Base-by-base conservation (phyloP, 2,113 vertebrate genomes). In the Verasper variegatus region DNA sequence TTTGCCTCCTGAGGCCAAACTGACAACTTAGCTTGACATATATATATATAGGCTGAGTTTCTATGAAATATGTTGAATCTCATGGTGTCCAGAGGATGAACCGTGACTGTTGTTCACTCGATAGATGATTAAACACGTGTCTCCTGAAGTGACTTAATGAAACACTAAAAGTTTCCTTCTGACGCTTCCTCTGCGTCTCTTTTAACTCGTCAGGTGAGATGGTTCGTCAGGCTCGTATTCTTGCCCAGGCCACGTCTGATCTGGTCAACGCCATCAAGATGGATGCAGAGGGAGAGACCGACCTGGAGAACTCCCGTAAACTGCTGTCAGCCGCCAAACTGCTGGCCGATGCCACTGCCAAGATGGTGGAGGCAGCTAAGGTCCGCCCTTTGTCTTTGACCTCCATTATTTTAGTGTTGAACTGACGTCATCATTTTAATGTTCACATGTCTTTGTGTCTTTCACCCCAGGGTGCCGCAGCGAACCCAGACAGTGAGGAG, bases 331-430 rank as follows among this genome's bases (percentile, higher is more conserved):
- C 97, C 0, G 98, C 98, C 85, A 99, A 99, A 81, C 96, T 99
- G 51, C 89, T 99, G 62, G 97, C 98, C 0, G 97, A 99, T 8
- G 97, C 98, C 79, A 99, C 98, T 0, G 97, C 98, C 64, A 97
- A 96, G 90, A 99, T 99, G 98, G 98, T 99, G 89, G 98, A 99
- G 74, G 97, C 98, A 26, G 98, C 97, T 0, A 99, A 99, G 97
- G 97, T 99, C 27, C 15, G 75, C 17, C 15, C 27, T 40, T 3
- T 1, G 10, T 45, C 61, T 61, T 12, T 24, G 24, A 9, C 27
- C 10, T 62, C 7, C 3, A 8, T 21, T 9, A 20, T 35, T 13
- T 61, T 21, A 1, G 5, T 1, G 4, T 21, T 23, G 13, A 56
- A 51, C 15, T 51, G 47, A 1, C 0, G 20, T 54, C 52, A 11